phyloP scores from a whole-genome alignment of 2,113 vertebrate species.

The Tilapia sparmanii region DNA sequence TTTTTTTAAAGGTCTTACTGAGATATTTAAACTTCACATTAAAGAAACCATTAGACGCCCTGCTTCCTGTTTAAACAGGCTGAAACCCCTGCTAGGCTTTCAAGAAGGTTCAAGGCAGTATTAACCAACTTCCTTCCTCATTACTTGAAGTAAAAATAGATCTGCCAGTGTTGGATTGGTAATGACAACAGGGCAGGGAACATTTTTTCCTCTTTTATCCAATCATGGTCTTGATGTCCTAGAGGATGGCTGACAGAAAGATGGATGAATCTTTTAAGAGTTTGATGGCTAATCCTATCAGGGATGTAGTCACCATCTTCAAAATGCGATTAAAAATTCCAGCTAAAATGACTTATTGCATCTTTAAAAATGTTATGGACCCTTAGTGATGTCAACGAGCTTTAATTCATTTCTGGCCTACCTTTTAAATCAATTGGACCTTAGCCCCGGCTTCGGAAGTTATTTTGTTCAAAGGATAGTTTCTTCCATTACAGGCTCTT shows the following conservation, averaged over 20 bases:
- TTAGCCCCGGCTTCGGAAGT: not conserved
- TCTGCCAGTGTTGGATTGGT: constrained; percentile 45
- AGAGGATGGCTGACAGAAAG: constrained; percentile 60
- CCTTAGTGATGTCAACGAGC: constrained; percentile 2
- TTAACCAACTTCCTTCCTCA: constrained; percentile 63
- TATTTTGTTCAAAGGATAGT: not conserved
- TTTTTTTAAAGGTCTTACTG: constrained; percentile 25
- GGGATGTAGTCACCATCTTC: constrained; percentile 55
- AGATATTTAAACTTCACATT: constrained; percentile 54
- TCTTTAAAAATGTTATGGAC: constrained; percentile 31
- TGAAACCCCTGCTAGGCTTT: constrained; percentile 44
- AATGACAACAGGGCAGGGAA: constrained; percentile 63
- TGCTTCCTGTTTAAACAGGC: constrained; percentile 21
- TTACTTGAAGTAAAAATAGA: constrained; percentile 67
- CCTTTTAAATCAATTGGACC: not conserved
- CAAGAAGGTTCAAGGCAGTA: constrained; percentile 59
- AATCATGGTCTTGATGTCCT: constrained; percentile 54
- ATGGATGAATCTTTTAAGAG: constrained; percentile 63
- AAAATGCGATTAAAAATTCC: constrained; percentile 58
- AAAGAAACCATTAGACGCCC: constrained; percentile 47
- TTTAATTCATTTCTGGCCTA: not conserved
- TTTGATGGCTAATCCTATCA: constrained; percentile 65
- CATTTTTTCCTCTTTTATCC: constrained; percentile 50
- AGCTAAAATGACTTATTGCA: constrained; percentile 48
- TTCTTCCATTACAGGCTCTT: not conserved